Evolutionary conservation across 1,140 invertebrate species (phyloP).

Genomic region (Hydropsyche tenuis): DNA sequence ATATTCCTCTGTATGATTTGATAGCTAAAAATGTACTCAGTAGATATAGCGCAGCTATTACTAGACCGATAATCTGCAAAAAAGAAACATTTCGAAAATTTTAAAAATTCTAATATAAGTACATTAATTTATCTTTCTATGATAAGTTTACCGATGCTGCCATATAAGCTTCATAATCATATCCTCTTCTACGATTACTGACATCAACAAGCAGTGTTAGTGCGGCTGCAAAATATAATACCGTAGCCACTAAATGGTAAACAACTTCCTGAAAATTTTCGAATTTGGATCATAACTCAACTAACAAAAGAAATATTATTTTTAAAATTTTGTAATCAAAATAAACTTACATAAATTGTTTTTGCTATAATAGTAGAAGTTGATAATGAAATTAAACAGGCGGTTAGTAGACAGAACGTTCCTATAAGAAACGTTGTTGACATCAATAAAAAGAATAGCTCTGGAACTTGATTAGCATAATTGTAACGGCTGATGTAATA

Average conservation of each 20-base stretch:
- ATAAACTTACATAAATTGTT: conserved; percentile 81
- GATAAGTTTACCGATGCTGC: conserved; percentile 67
- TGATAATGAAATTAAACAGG: conserved; percentile 76
- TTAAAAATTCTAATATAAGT: too few relatives aligned
- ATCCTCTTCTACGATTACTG: conserved; percentile 57
- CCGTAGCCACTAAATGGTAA: conserved; percentile 75
- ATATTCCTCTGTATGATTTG: conserved; percentile 67
- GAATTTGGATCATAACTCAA: neutral
- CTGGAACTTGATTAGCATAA: conserved; percentile 57
- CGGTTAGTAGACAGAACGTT: conserved; percentile 74
- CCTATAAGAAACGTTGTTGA: conserved; percentile 77
- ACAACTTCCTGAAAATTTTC: conserved; percentile 76
- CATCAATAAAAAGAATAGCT: conserved; percentile 78
- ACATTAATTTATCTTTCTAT: too few relatives aligned
- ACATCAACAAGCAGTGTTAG: conserved; percentile 70
- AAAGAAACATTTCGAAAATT: too few relatives aligned
- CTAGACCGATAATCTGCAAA: conserved; percentile 74
- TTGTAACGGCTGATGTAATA: conserved; percentile 64
- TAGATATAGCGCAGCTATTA: conserved; percentile 74
- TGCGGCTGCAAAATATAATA: conserved; percentile 72
- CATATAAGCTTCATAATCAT: conserved; percentile 68
- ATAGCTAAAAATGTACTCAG: conserved; percentile 77
- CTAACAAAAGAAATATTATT: neutral
- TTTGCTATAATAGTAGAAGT: conserved; percentile 82
- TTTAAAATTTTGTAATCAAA: conserved; percentile 10